These are phyloP conservation scores for Paedocypris micromegethes DNA, from an alignment of 2,797 vertebrate species.

Conservation along the genomic window DNA sequence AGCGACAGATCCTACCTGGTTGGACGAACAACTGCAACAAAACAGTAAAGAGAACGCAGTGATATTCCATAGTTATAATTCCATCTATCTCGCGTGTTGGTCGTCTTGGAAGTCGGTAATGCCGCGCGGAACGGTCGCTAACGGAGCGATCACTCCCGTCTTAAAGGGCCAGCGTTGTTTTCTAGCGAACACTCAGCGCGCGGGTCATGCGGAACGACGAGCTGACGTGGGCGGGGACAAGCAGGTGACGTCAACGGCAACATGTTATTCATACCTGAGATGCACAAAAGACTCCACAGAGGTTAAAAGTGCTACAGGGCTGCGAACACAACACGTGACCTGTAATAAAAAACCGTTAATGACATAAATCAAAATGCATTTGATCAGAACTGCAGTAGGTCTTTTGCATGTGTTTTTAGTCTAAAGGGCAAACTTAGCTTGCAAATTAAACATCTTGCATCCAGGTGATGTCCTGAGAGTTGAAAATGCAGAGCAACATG, in stretches of 20 bases:
- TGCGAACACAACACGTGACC: constrained; percentile 13
- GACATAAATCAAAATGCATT: background rate
- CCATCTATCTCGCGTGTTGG: constrained; percentile 68
- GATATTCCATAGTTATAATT: constrained; percentile 75
- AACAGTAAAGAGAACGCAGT: constrained; percentile 68
- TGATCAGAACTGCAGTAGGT: background rate
- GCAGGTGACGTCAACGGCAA: constrained; percentile 9
- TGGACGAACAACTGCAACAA: constrained; percentile 64
- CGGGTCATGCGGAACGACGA: constrained; percentile 25
- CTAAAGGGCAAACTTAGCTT: background rate
- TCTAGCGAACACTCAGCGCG: constrained; percentile 1
- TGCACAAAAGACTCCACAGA: background rate
- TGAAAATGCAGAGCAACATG: too few relatives aligned
- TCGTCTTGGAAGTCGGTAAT: constrained; percentile 39
- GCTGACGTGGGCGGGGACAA: constrained; percentile 14
- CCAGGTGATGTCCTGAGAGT: too few relatives aligned
- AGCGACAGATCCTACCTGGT: constrained; percentile 62
- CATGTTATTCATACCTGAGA: constrained; percentile 30
- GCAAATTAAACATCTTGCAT: too few relatives aligned
- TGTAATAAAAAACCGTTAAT: constrained; percentile 4
- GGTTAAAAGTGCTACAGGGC: constrained; percentile 13
- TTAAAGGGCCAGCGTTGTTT: constrained; percentile 44
- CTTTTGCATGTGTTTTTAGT: background rate
- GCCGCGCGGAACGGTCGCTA: constrained; percentile 47
- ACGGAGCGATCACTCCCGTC: constrained; percentile 20